A percentile compares a stretch with the other conserved stretches of the same genome.
Conservation (phyloP, 2,888 invertebrate genomes). For the Asteroscopus sphinx region DNA sequence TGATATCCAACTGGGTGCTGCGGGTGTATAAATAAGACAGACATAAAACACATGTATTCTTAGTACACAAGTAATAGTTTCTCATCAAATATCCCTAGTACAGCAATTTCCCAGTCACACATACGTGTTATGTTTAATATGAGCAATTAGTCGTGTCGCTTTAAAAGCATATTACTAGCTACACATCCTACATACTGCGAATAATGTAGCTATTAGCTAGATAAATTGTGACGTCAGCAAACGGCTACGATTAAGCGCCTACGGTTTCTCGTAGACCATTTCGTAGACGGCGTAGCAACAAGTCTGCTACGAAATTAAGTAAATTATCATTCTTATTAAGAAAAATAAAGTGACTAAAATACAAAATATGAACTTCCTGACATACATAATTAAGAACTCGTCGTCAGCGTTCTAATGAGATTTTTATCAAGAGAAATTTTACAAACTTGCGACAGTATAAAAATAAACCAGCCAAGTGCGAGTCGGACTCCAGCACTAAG, state of each 20-base stretch:
- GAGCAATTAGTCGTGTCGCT: slow-evolving; percentile 52
- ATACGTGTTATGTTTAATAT: slow-evolving; percentile 38
- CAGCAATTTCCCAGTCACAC: slow-evolving; percentile 40
- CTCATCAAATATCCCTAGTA: slow-evolving; percentile 23
- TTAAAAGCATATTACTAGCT: slow-evolving; percentile 58
- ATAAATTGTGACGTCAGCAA: slow-evolving; percentile 53
- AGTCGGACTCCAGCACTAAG: too few relatives aligned
- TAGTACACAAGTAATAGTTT: too few relatives aligned
- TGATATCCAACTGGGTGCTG: too few relatives aligned
- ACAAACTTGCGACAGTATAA: not conserved
- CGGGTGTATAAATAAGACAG: too few relatives aligned
- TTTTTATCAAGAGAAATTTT: slow-evolving; percentile 25
- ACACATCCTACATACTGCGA: slow-evolving; percentile 44
- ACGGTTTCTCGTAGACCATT: slow-evolving; percentile 45
- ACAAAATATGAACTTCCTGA: too few relatives aligned
- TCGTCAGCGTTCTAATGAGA: slow-evolving; percentile 14
- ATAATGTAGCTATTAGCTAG: slow-evolving; percentile 59
- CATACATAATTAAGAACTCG: too few relatives aligned
- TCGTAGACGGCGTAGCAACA: slow-evolving; percentile 52
- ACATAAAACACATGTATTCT: too few relatives aligned
- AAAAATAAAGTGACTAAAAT: too few relatives aligned
- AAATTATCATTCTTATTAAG: not conserved
- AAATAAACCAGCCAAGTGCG: too few relatives aligned
- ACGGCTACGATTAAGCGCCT: slow-evolving; percentile 49
- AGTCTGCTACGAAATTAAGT: slow-evolving; percentile 33